phyloP scores from a whole-genome alignment of 2,888 invertebrate species.

The Leucoptera coffeella region DNA sequence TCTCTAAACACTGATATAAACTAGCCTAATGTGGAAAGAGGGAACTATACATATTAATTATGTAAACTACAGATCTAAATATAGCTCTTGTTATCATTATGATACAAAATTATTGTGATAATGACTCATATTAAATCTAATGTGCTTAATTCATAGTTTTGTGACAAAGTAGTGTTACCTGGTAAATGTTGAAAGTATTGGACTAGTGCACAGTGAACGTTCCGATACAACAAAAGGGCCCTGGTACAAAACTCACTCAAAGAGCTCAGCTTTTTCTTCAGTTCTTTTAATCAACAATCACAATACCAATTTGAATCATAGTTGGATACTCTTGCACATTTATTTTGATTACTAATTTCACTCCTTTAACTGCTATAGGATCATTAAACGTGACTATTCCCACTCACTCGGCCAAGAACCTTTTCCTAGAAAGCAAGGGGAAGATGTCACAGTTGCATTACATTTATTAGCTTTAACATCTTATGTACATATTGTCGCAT shows the following conservation, averaged over 20 bases:
- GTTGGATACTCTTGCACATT: too few relatives aligned
- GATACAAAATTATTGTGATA: slow-evolving; percentile 40
- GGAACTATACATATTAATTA: slow-evolving; percentile 41
- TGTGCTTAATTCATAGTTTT: slow-evolving; percentile 16
- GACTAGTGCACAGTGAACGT: slow-evolving; percentile 42
- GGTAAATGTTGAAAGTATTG: slow-evolving; percentile 26
- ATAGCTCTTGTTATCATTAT: slow-evolving; percentile 28
- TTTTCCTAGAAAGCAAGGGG: too few relatives aligned
- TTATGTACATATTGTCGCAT: slow-evolving; percentile 55
- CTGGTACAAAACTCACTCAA: too few relatives aligned
- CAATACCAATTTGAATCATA: too few relatives aligned
- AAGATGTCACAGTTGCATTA: too few relatives aligned
- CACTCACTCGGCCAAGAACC: too few relatives aligned
- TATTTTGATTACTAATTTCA: too few relatives aligned
- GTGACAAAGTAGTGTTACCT: slow-evolving; percentile 28
- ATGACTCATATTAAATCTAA: slow-evolving; percentile 36
- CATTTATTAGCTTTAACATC: slow-evolving; percentile 15
- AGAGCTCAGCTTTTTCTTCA: too few relatives aligned
- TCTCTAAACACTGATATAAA: slow-evolving; percentile 39
- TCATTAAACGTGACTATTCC: too few relatives aligned
- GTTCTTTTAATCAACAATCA: too few relatives aligned
- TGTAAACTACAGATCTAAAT: slow-evolving; percentile 27
- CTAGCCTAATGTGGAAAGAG: slow-evolving; percentile 46
- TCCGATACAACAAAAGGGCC: too few relatives aligned
- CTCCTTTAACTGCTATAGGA: too few relatives aligned